These are phyloP conservation scores for Onychorhynchus coronatus DNA, from an alignment of 2,113 vertebrate species.

Conservation along the genomic window DNA sequence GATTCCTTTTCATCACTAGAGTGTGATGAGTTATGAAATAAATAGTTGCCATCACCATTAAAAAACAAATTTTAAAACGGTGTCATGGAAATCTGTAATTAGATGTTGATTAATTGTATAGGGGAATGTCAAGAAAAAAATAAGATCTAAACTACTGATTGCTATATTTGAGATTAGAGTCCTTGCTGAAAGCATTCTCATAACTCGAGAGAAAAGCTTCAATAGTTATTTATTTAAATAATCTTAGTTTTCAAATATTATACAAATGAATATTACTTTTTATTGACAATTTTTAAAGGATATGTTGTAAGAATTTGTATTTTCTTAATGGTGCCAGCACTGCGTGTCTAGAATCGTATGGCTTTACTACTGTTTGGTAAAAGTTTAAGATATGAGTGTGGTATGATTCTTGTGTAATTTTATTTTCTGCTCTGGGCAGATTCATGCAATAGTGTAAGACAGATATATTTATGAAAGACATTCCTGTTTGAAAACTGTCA, in stretches of 20 bases:
- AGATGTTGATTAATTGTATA: neutral
- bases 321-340: neutral
- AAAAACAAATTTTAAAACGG: neutral
- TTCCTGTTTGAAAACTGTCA: neutral
- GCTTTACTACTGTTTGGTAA: neutral
- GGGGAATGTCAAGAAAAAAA: neutral
- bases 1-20: neutral
- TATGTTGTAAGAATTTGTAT: neutral
- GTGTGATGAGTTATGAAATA: neutral
- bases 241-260: neutral
- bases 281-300: neutral
- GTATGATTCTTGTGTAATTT: neutral
- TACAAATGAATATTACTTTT: neutral
- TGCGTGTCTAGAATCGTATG: neutral
- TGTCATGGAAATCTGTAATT: neutral
- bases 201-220: neutral
- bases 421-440: neutral
- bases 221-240: neutral
- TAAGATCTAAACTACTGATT: neutral
- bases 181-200: neutral
- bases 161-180: neutral
- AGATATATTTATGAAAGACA: neutral
- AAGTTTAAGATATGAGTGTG: neutral
- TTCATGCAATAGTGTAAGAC: neutral
- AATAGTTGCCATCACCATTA: neutral